Evolutionary conservation across 2,888 invertebrate genomes (phyloP), one percentile per base, ranked within the genome.

Genomic region (Polyploca ridens): DNA sequence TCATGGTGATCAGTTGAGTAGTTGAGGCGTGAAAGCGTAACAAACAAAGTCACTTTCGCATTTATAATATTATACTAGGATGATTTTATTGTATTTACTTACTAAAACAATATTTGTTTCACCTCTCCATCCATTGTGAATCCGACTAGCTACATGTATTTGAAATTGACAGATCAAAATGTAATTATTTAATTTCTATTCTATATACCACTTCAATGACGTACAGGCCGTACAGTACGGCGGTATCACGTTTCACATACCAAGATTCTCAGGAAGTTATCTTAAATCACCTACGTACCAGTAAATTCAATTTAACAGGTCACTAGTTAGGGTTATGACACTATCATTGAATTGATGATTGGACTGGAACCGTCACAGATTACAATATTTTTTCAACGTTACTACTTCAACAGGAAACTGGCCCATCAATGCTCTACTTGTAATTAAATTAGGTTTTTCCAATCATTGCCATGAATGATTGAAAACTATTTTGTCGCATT

Each of bases 281-380:
- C 70, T 69, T 19, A 63, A 57, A 63, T 65, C 63, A 69, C 66
- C 67, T 71, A 69, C 67, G 64, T 70, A 67, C 63, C 46, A 65
- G 67, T 54, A 65, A 68, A 66, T 54, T 63, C 62, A 88, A 90
- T 91, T 91, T 89, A 85, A 86, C 86, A 88, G 88, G 86, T 87
- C 86, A 88, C 73, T 82, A 77, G 81, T 72, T 83, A 71, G 76
- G 84, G 81, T 82, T 85, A 79, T 81, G 79, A 79, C 80, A 81
- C 69, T 77, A 78, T 74, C 76, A 70, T 67, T 77, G 71, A 78
- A 75, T 71, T 74, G 75, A 69, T 72, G 76, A 78, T 71, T 69
- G 76, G 78, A 85, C 76, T 83, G 82, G 77, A 86, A 85, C 85
- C 75, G 77, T 76, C 66, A 75, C 78, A 73, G 79, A 82, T 86